Conservation (phyloP, 2,797 vertebrate species). For the Psittacula derbiana region DNA sequence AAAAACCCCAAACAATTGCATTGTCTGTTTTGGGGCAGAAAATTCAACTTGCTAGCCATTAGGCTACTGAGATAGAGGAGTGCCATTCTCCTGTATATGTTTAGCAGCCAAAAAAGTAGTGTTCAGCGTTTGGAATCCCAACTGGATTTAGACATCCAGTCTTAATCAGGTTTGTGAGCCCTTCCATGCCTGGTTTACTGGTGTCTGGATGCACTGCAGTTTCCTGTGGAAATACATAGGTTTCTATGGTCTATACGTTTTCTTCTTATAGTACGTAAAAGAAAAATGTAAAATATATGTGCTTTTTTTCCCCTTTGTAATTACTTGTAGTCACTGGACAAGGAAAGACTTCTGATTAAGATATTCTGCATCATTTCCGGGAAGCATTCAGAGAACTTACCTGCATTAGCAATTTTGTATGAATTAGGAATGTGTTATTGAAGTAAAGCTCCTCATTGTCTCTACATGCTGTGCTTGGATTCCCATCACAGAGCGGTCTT, state of each 20-base stretch:
- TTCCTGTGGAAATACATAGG: not conserved
- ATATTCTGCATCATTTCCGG: not conserved
- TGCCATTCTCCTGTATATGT: not conserved
- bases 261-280: not conserved
- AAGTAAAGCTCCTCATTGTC: not conserved
- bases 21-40: not conserved
- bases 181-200: not conserved
- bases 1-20: accelerated
- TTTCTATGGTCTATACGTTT: not conserved
- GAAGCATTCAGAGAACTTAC: not conserved
- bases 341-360: not conserved
- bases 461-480: not conserved
- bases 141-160: not conserved
- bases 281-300: not conserved
- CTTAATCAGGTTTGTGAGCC: not conserved
- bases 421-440: not conserved
- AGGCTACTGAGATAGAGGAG: not conserved
- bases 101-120: not conserved
- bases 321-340: not conserved
- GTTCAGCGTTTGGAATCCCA: not conserved
- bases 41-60: not conserved
- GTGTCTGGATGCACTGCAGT: accelerated
- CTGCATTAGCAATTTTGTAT: not conserved
- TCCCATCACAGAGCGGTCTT: not conserved
- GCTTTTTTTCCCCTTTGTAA: accelerated